phyloP scores from a whole-genome alignment of 2,797 vertebrate genomes.

The Manis pentadactyla region DNA sequence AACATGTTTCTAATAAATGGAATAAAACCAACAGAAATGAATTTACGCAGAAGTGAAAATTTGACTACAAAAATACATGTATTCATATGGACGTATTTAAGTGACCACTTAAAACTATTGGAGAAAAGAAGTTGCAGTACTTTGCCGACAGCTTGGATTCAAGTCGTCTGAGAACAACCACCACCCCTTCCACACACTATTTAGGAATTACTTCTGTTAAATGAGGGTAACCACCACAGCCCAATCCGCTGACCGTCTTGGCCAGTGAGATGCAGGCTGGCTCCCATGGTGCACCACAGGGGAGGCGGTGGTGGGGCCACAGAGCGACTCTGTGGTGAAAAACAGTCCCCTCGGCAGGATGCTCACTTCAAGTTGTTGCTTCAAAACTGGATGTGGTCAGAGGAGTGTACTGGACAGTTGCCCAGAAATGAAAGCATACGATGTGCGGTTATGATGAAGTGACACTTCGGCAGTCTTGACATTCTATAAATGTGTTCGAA shows the following conservation, averaged over 20 bases:
- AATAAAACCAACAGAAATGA: not conserved
- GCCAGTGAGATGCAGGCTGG: not conserved
- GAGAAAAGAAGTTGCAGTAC: not conserved
- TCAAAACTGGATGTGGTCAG: not conserved
- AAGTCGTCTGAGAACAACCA: not conserved
- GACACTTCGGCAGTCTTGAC: not conserved
- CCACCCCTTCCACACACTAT: not conserved
- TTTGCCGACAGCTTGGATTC: not conserved
- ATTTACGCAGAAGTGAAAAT: not conserved
- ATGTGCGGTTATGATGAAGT: not conserved
- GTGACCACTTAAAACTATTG: not conserved
- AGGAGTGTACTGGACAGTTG: not conserved
- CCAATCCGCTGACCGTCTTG: not conserved
- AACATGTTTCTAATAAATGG: not conserved
- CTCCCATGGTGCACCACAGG: not conserved
- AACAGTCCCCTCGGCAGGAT: not conserved
- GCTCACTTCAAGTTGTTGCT: not conserved
- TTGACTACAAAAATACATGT: not conserved
- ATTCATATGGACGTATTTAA: not conserved
- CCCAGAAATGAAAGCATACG: conserved; percentile 36
- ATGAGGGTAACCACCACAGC: not conserved
- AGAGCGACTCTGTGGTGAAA: not conserved
- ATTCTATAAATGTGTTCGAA: not conserved
- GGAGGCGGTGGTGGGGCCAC: not conserved
- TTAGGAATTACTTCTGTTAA: not conserved